Conservation (phyloP, 2,888 invertebrate species). For the Apeira syringaria region DNA sequence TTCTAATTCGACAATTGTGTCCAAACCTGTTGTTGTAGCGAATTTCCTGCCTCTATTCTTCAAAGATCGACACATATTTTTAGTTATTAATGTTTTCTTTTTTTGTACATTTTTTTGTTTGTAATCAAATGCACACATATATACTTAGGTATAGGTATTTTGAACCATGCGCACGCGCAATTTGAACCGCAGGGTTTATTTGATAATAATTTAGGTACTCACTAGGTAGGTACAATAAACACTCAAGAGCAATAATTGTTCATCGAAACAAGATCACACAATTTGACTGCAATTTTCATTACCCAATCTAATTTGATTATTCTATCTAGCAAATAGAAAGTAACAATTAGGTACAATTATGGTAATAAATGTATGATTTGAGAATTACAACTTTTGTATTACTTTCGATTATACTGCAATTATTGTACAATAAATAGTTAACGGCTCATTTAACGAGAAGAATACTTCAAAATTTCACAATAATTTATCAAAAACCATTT, state of each 20-base stretch:
- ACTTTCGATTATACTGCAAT: conserved; percentile 71
- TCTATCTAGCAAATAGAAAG: conserved; percentile 83
- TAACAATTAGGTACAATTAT: conserved; percentile 81
- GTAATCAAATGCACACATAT: too few species aligned
- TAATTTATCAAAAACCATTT: conserved; percentile 67
- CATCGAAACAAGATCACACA: conserved; percentile 62
- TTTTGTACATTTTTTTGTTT: too few species aligned
- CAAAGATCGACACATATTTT: too few species aligned
- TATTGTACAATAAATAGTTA: conserved; percentile 72
- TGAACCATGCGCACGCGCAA: too few species aligned
- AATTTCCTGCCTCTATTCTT: too few species aligned
- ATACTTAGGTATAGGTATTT: too few species aligned
- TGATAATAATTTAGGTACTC: conserved; percentile 33
- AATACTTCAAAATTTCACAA: conserved; percentile 70
- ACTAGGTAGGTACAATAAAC: conserved; percentile 36
- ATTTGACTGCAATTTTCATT: conserved; percentile 63
- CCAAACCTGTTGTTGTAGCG: too few species aligned
- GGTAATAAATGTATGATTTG: conserved; percentile 60
- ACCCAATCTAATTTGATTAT: conserved; percentile 81
- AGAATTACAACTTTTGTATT: conserved; percentile 58
- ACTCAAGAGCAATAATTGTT: conserved; percentile 43
- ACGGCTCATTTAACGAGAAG: conserved; percentile 70
- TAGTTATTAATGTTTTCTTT: too few species aligned
- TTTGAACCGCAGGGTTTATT: too few species aligned
- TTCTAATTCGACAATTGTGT: too few species aligned